Base-by-base conservation (phyloP, 2,113 vertebrate genomes). In the Empidonax traillii region DNA sequence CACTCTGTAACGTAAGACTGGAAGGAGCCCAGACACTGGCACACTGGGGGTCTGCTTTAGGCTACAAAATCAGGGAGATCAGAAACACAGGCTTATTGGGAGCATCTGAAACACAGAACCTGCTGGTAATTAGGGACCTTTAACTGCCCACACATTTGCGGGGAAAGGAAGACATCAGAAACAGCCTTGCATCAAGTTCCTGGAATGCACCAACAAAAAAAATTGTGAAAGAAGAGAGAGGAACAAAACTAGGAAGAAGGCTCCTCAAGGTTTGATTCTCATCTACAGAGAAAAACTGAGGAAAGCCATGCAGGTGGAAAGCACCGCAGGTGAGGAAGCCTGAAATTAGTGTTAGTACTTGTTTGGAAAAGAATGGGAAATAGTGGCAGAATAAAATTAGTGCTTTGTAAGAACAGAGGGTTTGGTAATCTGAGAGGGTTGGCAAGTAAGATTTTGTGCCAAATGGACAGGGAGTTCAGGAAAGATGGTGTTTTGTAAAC, bases 31-130 rank as follows among this genome's bases (percentile, higher is more conserved):
- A 94, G 95, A 95, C 90, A 69, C 30, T 65, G 53, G 41, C 95
- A 89, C 44, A 8, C 84, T 74, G 41, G 73, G 91, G 69, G 80
- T 90, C 91, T 94, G 94, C 96, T 95, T 85, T 46, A 92, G 93
- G 95, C 94, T 93, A 93, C 80, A 72, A 62, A 93, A 75, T 41
- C 61, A 81, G 65, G 61, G 77, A 89, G 91, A 94, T 94, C 73
- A 76, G 92, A 97, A 91, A 90, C 74, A 90, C 10, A 14, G 85
- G 75, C 90, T 94, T 95, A 97, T 90, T 96, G 78, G 79, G 79
- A 97, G 94, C 94, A 95, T 94, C 90, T 97, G 95, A 96, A 95
- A 83, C 68, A 87, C 90, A 95, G 86, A 93, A 94, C 47, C 53
- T 37, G 1, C 65, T 87, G 84, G 80, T 95, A 96, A 96, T 97